Percentiles rank a stretch among this genome's conserved stretches.
These are phyloP conservation scores for Equus quagga DNA, from an alignment of 2,113 vertebrate species.

Conservation along the genomic window DNA sequence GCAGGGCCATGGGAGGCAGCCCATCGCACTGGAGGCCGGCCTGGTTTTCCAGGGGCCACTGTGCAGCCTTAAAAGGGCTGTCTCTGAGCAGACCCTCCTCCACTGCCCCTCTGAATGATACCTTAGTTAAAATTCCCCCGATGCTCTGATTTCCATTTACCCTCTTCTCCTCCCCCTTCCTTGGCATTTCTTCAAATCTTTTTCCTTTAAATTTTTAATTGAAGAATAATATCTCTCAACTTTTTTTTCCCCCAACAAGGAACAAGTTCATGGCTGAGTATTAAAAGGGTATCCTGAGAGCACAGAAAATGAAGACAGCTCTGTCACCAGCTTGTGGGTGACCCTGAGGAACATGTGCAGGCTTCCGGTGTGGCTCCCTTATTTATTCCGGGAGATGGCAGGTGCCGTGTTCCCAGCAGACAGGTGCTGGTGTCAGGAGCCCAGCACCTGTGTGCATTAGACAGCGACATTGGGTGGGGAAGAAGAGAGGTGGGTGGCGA, in stretches of 20 bases:
- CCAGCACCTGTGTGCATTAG: too few species aligned
- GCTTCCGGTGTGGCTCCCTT: background rate
- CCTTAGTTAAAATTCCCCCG: background rate
- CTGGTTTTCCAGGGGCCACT: background rate
- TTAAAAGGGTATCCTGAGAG: background rate
- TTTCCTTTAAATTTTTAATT: background rate
- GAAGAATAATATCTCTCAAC: background rate
- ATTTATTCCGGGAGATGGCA: background rate
- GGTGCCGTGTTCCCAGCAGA: background rate
- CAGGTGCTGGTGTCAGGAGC: background rate
- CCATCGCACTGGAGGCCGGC: rapidly evolving
- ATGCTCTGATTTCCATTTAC: too few species aligned
- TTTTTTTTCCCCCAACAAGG: background rate
- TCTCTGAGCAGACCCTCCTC: background rate
- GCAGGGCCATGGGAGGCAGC: background rate
- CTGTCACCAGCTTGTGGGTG: background rate
- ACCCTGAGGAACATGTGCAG: background rate
- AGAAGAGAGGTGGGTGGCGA: background rate
- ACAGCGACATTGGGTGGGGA: rapidly evolving
- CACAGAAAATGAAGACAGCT: rapidly evolving
- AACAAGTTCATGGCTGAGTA: background rate
- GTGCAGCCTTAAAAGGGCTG: too few species aligned
- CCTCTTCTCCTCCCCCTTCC: background rate
- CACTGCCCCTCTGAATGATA: rapidly evolving
- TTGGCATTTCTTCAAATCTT: background rate